These are phyloP conservation scores for Thinocorus orbignyianus DNA, from an alignment of 2,113 vertebrate genomes.

Conservation along the genomic window DNA sequence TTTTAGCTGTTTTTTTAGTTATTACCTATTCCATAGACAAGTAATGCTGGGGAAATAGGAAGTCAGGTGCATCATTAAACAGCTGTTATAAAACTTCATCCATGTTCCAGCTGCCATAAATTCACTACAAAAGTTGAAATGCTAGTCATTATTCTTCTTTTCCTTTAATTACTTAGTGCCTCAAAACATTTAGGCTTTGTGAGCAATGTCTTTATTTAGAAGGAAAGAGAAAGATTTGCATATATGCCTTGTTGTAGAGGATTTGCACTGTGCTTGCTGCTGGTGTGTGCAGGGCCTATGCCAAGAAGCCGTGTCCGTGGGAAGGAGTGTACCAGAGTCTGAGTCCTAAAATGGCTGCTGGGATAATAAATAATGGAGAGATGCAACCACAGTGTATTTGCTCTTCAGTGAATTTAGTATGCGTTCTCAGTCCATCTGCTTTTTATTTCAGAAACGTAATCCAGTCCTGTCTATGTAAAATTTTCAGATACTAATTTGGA, in stretches of 20 bases:
- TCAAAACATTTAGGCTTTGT: neutral
- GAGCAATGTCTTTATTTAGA: neutral
- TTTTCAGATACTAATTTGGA: constrained; percentile 29
- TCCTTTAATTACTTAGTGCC: neutral
- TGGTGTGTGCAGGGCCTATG: neutral
- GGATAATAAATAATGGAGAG: constrained; percentile 3
- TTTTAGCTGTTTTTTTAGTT: neutral
- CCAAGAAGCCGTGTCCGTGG: neutral
- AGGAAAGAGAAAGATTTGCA: neutral
- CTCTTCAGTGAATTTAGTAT: constrained; percentile 1
- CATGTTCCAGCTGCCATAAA: neutral
- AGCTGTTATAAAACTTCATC: neutral
- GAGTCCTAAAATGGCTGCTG: constrained; percentile 17
- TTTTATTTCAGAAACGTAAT: constrained; percentile 56
- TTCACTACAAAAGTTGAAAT: neutral
- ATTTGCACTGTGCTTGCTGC: neutral
- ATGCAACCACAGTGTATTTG: neutral
- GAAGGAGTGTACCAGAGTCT: neutral
- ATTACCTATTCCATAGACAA: neutral
- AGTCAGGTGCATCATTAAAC: neutral
- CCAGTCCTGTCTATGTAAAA: neutral
- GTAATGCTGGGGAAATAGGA: neutral
- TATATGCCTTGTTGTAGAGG: neutral
- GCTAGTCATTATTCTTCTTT: neutral
- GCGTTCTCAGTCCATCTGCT: constrained; percentile 30